Evolutionary conservation across 2,888 invertebrate genomes (phyloP), one percentile per base, ranked within the genome.

Genomic region (Leptopterna dolabrata): DNA sequence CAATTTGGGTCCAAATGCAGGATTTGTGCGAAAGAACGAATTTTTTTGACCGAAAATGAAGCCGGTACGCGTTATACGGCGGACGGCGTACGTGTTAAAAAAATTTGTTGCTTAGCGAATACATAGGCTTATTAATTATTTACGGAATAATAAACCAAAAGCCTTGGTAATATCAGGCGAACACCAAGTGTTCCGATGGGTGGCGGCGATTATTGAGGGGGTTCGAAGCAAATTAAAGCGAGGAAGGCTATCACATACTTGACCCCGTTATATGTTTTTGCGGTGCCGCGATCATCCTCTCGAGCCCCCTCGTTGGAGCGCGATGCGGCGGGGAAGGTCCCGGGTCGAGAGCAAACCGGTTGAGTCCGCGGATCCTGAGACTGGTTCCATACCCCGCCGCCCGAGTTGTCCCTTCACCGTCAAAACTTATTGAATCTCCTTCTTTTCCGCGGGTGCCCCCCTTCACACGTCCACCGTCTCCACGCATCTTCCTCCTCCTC

Each of bases 181-280:
- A 63, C 19, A 63, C 63, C 24, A 24, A 24, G 55, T n/a, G 2
- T 19, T 19, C 55, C 19, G 63, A 63, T 63, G 63, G 63, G 63
- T 63, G 63, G 19, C 24, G 24, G 63, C 24, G 24, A 2, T 24
- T 24, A 27, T 13, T 13, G 19, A 24, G 24, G 27, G 55, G 24
- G 63, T 24, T 24, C 24, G 63, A 24, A 78, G 78, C 78, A 45
- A 78, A 78, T 78, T 78, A 78, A 78, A 78, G 78, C 78, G 78
- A 45, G 78, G 45, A 78, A 45, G 78, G 78, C 78, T 78, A 78
- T 78, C 78, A 45, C 78, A 78, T 45, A 78, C 78, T 78, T 78
- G 78, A 78, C 78, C n/a, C 78, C 78, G 78, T 78, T 78, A 78
- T 78, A 43, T 78, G 78, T 78, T 78, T 78, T 78, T 78, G 78